These are phyloP conservation scores for Caenorhabditis sulstoni DNA, from an alignment of 2,888 invertebrate genomes.

Conservation along the genomic window DNA sequence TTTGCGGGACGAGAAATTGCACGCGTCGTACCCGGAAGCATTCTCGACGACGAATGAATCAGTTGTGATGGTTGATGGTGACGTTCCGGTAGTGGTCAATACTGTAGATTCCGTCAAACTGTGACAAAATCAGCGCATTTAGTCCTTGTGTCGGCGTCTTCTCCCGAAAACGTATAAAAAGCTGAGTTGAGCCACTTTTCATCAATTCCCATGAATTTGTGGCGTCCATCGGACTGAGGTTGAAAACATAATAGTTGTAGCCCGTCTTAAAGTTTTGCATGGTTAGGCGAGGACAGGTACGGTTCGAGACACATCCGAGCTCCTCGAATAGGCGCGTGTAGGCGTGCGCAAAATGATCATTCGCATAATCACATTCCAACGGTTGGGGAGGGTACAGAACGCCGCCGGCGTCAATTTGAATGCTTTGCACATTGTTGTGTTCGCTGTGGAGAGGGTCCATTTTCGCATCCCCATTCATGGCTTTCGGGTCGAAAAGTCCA, in stretches of 20 bases:
- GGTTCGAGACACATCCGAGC: slow-evolving; percentile 9
- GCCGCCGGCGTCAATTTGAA: slow-evolving; percentile 25
- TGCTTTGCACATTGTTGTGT: slow-evolving; percentile 10
- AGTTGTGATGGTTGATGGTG: not conserved
- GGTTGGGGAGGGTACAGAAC: slow-evolving; percentile 21
- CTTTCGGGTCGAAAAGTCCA: slow-evolving; percentile 2
- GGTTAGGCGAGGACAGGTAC: not conserved
- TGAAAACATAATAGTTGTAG: slow-evolving; percentile 12
- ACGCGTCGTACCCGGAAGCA: slow-evolving; percentile 7
- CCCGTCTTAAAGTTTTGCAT: slow-evolving; percentile 7
- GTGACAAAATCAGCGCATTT: slow-evolving; percentile 9
- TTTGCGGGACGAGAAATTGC: not conserved
- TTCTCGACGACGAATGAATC: not conserved
- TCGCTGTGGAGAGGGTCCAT: slow-evolving; percentile 6
- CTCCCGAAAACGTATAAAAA: slow-evolving; percentile 15
- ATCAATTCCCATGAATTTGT: slow-evolving; percentile 23
- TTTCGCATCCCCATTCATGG: not conserved
- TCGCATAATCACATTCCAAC: slow-evolving; percentile 7
- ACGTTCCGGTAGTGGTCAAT: slow-evolving; percentile 29
- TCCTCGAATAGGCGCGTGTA: slow-evolving; percentile 18
- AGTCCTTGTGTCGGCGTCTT: slow-evolving; percentile 17
- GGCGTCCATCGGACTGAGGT: slow-evolving; percentile 7
- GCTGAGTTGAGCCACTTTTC: slow-evolving; percentile 18
- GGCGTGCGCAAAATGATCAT: slow-evolving; percentile 18
- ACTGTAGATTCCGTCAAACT: slow-evolving; percentile 7